A percentile compares a stretch with the other conserved stretches of the same genome.
These are phyloP conservation scores for Rotaria sp. DNA, from an alignment of 2,888 invertebrate species.

Conservation along the genomic window DNA sequence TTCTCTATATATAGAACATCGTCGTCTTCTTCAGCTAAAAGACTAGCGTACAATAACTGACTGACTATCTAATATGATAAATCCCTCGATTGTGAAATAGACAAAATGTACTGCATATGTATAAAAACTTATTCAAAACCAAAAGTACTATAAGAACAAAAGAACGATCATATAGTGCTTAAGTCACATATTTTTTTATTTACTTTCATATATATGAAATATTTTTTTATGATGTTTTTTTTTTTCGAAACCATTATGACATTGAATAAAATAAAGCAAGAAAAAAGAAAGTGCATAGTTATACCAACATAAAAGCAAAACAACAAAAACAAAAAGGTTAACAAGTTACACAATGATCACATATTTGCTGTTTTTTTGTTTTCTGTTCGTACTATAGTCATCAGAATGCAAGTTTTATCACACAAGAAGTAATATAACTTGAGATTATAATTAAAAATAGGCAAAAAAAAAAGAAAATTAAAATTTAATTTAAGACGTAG, in stretches of 20 bases:
- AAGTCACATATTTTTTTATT: background rate
- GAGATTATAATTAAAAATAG: background rate
- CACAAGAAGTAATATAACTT: background rate
- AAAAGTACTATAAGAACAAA: background rate
- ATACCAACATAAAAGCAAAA: background rate
- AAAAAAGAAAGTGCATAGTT: too few relatives aligned
- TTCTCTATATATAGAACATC: background rate
- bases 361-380: too few relatives aligned
- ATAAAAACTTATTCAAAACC: background rate
- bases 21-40: background rate
- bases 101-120: background rate
- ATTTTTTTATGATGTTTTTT: too few relatives aligned
- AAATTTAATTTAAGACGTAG: background rate
- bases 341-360: too few relatives aligned
- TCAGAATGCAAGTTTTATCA: background rate
- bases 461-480: too few relatives aligned
- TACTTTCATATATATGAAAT: background rate
- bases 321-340: too few relatives aligned
- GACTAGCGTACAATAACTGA: background rate
- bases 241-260: too few relatives aligned
- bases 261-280: too few relatives aligned
- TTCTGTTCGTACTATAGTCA: background rate
- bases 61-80: background rate
- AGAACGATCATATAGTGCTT: too few relatives aligned
- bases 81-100: background rate